Base-by-base conservation (phyloP, 2,888 invertebrate species). In the Halictus ligatus region DNA sequence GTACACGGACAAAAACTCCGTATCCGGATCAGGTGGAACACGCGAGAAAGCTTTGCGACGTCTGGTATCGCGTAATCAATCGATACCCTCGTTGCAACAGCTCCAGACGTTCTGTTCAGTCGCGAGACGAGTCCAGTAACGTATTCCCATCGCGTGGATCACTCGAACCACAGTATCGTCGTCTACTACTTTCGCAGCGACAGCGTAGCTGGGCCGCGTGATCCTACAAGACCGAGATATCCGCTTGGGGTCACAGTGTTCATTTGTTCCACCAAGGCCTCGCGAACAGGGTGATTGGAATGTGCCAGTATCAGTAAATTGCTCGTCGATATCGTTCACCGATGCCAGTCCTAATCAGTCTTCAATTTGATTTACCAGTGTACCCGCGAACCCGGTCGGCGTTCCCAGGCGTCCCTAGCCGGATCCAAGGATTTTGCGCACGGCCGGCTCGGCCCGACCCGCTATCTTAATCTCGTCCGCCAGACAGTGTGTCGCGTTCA, bases 301-400 rank as follows among this genome's bases (percentile, higher is more conserved):
- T 87, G 87, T 87, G 81, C 40, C 82, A 54, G 79, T 77, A 81
- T 85, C 79, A 35, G 72, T 77, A 75, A 82, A 77, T 82, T 54
- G 77, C 76, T 58, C 13, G 76, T 77, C 80, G 80, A 60, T 72
- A 43, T 78, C 43, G 58, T 73, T 72, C 78, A 40, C 72, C 75
- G 58, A 76, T 46, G 60, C 69, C 69, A 50, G 35, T 78, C 69
- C 76, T 71, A 48, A 81, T 87, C 87, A 79, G 87, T 87, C 87
- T 87, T 83, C 78, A 67, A 79, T 81, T 87, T 60, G 86, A 86
- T 86, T 80, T 29, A 76, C 71, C 64, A 21, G 43, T 5, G 54
- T 78, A 21, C 46, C 13, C 60, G 69, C 77, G 75, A 86, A 85
- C 69, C 78, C 78, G 78, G 43, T 78, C 64, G 15, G 29, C 15